These are phyloP conservation scores for Astropecten irregularis DNA, from an alignment of 53 echinoderm and acorn worm species.

Conservation along the genomic window DNA sequence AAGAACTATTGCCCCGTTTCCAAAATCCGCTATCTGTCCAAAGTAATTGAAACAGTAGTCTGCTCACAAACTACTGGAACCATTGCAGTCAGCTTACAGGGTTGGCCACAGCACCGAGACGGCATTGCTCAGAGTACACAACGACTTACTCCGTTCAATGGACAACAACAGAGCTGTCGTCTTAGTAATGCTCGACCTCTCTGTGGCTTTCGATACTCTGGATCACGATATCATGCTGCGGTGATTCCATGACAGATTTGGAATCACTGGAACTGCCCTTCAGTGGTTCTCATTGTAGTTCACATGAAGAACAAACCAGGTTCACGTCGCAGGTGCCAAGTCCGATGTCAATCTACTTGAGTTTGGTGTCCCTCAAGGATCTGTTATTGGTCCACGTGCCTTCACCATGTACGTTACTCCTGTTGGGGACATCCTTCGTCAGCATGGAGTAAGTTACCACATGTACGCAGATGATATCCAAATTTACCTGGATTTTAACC, in stretches of 20 bases:
- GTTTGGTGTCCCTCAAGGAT: conserved; percentile 6
- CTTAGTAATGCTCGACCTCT: conserved; percentile 15
- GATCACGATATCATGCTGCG: not conserved
- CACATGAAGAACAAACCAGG: not conserved
- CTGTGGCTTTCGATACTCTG: not conserved
- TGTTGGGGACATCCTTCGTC: not conserved
- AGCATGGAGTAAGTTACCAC: not conserved
- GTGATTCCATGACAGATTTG: conserved; percentile 10
- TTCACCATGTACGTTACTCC: not conserved
- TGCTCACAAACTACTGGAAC: not conserved
- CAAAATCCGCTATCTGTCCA: not conserved
- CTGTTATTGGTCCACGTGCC: conserved; percentile 10
- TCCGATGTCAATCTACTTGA: not conserved
- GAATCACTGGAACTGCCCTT: conserved; percentile 19
- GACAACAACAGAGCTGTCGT: conserved; percentile 1
- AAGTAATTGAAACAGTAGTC: not conserved
- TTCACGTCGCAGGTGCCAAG: not conserved
- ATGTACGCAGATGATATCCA: conserved; percentile 1
- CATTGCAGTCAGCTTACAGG: not conserved
- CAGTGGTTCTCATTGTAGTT: conserved; percentile 10
- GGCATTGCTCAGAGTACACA: not conserved
- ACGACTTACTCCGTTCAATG: not conserved
- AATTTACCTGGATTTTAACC: not conserved
- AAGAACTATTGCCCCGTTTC: not conserved
- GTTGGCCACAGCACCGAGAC: not conserved